phyloP scores from a whole-genome alignment of 2,888 invertebrate genomes.

The Meta bourneti region DNA sequence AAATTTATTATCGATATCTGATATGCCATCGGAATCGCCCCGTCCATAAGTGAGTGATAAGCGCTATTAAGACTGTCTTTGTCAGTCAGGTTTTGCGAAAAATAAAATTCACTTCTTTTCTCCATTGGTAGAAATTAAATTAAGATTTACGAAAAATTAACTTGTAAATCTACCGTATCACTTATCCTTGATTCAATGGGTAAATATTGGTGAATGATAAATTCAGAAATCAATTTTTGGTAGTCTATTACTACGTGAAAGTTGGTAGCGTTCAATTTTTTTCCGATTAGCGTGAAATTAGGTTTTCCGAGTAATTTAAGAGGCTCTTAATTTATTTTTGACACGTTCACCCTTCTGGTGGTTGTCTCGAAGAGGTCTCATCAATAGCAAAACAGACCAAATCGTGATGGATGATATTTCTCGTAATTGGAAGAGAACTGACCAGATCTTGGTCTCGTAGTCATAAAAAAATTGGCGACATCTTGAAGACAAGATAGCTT shows the following conservation, averaged over 20 bases:
- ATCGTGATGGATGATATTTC: too few species aligned
- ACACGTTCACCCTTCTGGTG: too few species aligned
- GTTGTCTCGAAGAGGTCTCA: too few species aligned
- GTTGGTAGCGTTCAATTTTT: neutral
- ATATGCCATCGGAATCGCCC: neutral
- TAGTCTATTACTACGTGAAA: neutral
- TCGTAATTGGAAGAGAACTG: too few species aligned
- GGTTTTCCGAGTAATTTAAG: neutral
- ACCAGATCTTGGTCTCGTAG: too few species aligned
- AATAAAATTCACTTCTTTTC: neutral
- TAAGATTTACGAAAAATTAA: neutral
- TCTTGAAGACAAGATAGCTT: too few species aligned
- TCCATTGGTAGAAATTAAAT: neutral
- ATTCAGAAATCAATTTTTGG: neutral
- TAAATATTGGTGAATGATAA: neutral
- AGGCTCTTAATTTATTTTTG: neutral
- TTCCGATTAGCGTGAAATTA: neutral
- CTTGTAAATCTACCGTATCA: neutral
- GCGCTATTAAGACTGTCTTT: neutral
- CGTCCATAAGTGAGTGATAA: neutral
- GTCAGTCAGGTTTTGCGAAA: neutral
- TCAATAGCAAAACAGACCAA: too few species aligned
- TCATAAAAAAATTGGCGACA: too few species aligned
- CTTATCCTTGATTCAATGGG: neutral
- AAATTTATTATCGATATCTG: neutral